Evolutionary conservation across 2,113 vertebrate species (phyloP).

Genomic region (Syngnathus floridae): DNA sequence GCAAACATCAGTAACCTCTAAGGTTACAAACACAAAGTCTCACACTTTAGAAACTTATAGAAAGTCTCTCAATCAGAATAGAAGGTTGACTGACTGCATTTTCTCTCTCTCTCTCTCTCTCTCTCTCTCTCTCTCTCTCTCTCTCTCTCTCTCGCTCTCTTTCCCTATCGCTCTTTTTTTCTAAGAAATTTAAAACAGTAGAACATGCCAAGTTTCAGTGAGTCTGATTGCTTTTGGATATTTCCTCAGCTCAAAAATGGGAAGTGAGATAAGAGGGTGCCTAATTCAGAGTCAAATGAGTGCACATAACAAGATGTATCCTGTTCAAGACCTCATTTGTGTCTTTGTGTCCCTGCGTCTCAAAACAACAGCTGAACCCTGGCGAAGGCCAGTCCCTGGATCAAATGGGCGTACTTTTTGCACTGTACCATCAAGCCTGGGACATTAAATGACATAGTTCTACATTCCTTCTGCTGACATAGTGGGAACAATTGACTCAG

Average conservation of each 20-base stretch:
- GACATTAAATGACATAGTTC: constrained; percentile 35
- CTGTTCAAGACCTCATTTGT: constrained; percentile 48
- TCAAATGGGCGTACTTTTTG: constrained; percentile 12
- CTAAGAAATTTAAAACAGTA: constrained; percentile 30
- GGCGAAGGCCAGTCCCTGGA: not conserved
- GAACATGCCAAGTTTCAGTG: constrained; percentile 43
- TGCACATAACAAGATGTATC: constrained; percentile 59
- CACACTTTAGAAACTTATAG: not conserved
- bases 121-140: not conserved
- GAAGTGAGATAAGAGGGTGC: constrained; percentile 15
- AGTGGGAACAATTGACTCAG: constrained; percentile 43
- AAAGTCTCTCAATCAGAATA: not conserved
- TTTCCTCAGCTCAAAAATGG: constrained; percentile 30
- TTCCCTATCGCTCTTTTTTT: constrained; percentile 16
- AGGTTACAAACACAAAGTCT: too few species aligned
- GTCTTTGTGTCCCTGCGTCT: constrained; percentile 31
- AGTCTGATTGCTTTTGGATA: constrained; percentile 52
- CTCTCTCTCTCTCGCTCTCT: constrained; percentile 15
- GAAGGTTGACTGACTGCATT: not conserved
- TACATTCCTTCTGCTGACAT: constrained; percentile 61
- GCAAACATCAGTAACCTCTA: too few species aligned
- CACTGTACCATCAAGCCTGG: constrained; percentile 21
- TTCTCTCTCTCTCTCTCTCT: constrained; percentile 13
- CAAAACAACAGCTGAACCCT: constrained; percentile 23
- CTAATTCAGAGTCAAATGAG: constrained; percentile 25